Evolutionary conservation across 2,113 vertebrate genomes (phyloP).

Genomic region (Actenoides lindsayi): DNA sequence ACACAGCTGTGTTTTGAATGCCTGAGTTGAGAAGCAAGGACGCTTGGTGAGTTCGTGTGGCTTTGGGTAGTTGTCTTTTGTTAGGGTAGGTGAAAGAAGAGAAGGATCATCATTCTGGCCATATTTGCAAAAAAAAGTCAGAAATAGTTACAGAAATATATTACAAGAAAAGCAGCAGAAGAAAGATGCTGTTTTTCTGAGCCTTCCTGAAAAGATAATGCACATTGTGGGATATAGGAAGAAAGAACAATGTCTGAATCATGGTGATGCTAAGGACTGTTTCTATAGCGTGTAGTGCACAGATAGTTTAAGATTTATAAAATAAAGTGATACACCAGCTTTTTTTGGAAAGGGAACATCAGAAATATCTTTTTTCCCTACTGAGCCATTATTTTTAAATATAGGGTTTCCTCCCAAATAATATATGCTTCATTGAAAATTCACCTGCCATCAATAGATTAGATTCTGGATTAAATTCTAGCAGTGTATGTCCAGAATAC

Average conservation of each 20-base stretch:
- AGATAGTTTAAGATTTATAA: neutral
- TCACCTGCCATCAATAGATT: neutral
- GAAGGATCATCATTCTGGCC: neutral
- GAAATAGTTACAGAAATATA: neutral
- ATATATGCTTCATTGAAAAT: neutral
- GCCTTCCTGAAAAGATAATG: neutral
- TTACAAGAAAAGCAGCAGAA: neutral
- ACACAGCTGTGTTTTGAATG: neutral
- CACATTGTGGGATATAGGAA: neutral
- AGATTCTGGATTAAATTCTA: neutral
- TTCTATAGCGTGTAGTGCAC: neutral
- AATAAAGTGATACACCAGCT: neutral
- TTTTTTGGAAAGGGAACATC: neutral
- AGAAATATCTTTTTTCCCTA: neutral
- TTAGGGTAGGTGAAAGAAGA: neutral
- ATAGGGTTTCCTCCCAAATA: neutral
- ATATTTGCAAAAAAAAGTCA: neutral
- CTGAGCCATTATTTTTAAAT: neutral
- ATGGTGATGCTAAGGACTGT: neutral
- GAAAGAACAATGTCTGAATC: neutral
- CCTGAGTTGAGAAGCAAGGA: neutral
- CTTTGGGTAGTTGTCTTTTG: neutral
- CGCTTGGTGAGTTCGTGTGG: neutral
- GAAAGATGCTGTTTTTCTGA: neutral
- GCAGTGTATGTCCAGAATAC: neutral